Evolutionary conservation across 1,140 invertebrate genomes (phyloP).

Genomic region (Atopsyche davidsoni): DNA sequence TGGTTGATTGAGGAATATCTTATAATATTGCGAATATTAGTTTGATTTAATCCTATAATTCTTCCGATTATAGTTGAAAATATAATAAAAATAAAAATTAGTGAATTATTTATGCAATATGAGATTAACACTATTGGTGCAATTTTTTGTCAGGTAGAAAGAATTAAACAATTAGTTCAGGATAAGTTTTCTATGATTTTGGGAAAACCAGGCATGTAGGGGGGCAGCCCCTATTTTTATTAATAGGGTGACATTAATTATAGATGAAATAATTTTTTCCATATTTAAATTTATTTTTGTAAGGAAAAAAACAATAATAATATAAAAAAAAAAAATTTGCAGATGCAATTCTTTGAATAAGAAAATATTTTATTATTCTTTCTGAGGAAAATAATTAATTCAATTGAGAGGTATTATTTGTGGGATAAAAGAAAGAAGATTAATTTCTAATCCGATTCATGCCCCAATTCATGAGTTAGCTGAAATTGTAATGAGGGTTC

Average conservation of each 20-base stretch:
- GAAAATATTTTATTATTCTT: constrained; percentile 48
- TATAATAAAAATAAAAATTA: constrained; percentile 38
- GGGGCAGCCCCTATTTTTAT: constrained; percentile 45
- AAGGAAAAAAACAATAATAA: too few species aligned
- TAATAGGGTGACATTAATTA: too few species aligned
- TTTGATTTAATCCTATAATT: constrained; percentile 45
- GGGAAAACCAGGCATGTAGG: constrained; percentile 48
- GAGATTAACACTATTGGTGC: constrained; percentile 41
- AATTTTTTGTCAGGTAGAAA: constrained; percentile 52
- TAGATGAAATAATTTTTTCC: too few species aligned
- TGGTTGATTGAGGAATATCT: constrained; percentile 51
- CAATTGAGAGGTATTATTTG: constrained; percentile 40
- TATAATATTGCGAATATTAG: constrained; percentile 46
- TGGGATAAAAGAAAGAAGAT: constrained; percentile 48
- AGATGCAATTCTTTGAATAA: too few species aligned
- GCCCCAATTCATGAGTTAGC: constrained; percentile 45
- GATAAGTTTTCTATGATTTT: constrained; percentile 40
- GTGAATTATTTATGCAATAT: constrained; percentile 39
- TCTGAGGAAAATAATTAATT: constrained; percentile 42
- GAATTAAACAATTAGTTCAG: constrained; percentile 43
- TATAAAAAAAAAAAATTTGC: too few species aligned
- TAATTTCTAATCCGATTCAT: constrained; percentile 53
- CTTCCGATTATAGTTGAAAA: constrained; percentile 37
- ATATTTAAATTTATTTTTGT: too few species aligned
- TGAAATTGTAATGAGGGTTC: constrained; percentile 45